These are phyloP conservation scores for Heliconius charithonia DNA, from an alignment of 2,888 invertebrate genomes.

Conservation along the genomic window DNA sequence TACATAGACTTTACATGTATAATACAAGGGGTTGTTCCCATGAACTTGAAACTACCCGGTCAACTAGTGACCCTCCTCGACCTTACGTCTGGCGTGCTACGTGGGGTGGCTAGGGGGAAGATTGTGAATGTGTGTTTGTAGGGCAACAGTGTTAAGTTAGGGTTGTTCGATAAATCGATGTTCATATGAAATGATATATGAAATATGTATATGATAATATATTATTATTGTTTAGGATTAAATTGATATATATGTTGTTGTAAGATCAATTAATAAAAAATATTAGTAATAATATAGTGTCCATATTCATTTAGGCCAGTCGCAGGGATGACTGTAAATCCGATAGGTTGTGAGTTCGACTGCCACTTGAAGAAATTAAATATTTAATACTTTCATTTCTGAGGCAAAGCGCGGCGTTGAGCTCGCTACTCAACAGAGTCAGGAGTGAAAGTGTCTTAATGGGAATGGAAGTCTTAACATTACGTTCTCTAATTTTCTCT, in stretches of 20 bases:
- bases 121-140: constrained; percentile 23
- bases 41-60: constrained; percentile 45
- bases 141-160: not conserved
- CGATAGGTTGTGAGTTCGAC: too few relatives aligned
- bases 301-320: too few relatives aligned
- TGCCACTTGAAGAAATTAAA: too few relatives aligned
- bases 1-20: constrained; percentile 2
- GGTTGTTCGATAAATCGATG: constrained; percentile 4
- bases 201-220: not conserved
- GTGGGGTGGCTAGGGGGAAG: constrained; percentile 24
- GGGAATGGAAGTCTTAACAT: too few relatives aligned
- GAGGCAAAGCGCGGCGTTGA: too few relatives aligned
- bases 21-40: constrained; percentile 27
- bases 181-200: too few relatives aligned
- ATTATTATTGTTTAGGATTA: not conserved
- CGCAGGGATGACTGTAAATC: too few relatives aligned
- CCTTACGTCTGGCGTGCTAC: constrained; percentile 39
- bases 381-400: too few relatives aligned
- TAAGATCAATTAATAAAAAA: not conserved
- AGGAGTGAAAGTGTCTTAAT: too few relatives aligned
- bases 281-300: too few relatives aligned
- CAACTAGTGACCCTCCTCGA: constrained; percentile 49
- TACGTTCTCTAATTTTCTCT: too few relatives aligned
- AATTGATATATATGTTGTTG: not conserved
- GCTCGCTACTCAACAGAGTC: too few relatives aligned